A percentile compares a stretch with the other conserved stretches of the same genome.
phyloP scores from a whole-genome alignment of 2,797 vertebrate species.

The Sciurus vulgaris region DNA sequence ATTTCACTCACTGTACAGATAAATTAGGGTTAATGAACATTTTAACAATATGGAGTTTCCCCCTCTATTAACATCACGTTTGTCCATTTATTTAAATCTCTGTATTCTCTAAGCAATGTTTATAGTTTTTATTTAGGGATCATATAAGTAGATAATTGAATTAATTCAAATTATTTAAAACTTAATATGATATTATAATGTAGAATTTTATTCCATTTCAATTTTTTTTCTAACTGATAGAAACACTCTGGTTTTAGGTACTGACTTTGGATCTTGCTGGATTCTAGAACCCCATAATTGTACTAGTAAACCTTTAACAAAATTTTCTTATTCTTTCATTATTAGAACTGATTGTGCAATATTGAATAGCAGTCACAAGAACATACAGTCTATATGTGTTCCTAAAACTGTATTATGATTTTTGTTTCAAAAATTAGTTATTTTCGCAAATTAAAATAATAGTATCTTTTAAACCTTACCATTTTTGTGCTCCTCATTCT shows the following conservation, averaged over 20 bases:
- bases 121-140: background rate
- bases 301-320: background rate
- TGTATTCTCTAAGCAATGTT: background rate
- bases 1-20: background rate
- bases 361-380: background rate
- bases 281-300: conserved; percentile 7
- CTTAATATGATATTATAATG: background rate
- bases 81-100: background rate
- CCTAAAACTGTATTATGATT: background rate
- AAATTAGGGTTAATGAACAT: background rate
- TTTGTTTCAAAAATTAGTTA: background rate
- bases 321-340: background rate
- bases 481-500: background rate
- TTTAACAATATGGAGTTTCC: background rate
- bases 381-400: background rate
- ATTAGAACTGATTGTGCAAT: background rate
- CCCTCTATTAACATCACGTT: background rate
- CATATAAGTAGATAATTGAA: background rate
- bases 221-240: background rate
- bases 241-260: background rate
- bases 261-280: background rate
- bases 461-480: background rate
- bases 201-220: background rate
- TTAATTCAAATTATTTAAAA: background rate
- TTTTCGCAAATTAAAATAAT: background rate